These are phyloP conservation scores for Tapera naevia DNA, from an alignment of 2,797 vertebrate species.

Conservation along the genomic window DNA sequence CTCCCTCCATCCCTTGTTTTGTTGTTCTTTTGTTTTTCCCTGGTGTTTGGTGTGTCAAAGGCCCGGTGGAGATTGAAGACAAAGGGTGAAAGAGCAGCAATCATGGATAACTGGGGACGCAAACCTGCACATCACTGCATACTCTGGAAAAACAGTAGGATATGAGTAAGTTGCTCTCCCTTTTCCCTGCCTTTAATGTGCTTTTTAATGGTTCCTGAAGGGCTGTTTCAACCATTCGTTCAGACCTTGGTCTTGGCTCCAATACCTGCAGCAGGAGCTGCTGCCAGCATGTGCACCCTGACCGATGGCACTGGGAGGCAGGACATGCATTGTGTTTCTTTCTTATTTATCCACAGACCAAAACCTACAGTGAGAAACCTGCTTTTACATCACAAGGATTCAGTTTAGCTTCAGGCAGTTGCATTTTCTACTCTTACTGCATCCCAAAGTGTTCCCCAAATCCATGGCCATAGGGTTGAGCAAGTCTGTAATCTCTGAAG, in stretches of 20 bases:
- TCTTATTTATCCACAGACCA: background rate
- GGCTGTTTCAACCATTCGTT: too few species aligned
- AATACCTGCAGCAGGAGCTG: background rate
- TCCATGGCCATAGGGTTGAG: background rate
- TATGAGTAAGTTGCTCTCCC: background rate
- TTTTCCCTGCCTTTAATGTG: background rate
- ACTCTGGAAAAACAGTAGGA: background rate
- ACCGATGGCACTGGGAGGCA: background rate
- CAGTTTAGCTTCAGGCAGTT: background rate
- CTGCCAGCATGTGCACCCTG: fast-evolving
- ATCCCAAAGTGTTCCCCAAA: background rate
- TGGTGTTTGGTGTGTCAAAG: background rate
- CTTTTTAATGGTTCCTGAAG: too few species aligned
- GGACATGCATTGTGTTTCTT: fast-evolving
- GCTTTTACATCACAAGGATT: background rate
- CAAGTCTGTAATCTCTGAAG: background rate
- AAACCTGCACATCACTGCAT: background rate
- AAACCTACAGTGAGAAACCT: background rate
- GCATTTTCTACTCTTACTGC: fast-evolving
- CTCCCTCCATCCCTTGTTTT: background rate
- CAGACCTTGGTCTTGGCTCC: too few species aligned
- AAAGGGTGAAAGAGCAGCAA: background rate
- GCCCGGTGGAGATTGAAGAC: background rate
- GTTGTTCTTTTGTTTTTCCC: background rate
- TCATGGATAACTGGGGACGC: background rate